Evolutionary conservation across 2,797 vertebrate genomes (phyloP), one percentile per base, ranked within the genome.

Genomic region (Gallirallus australis): DNA sequence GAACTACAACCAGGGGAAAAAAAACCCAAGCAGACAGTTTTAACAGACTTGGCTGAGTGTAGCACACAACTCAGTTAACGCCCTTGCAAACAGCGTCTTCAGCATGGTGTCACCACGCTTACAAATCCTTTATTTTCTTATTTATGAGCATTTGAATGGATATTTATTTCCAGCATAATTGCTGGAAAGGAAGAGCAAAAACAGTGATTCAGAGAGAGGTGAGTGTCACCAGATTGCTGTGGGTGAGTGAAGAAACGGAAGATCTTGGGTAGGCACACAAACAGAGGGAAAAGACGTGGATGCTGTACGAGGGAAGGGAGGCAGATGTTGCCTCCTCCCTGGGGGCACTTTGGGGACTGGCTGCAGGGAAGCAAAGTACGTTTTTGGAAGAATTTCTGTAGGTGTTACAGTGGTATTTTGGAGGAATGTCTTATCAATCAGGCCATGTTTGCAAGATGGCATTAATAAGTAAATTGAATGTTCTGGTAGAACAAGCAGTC

Each of bases 61-160:
- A 91, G 24, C 54, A 70, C 33, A 42, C 19, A 48, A 57, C 79
- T 86, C 45, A 68, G 39, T 50, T 50, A 76, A 79, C 0, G 0
- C 70, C n/a, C 33, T 87, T 53, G 28, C 50, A 80, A 70, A 80
- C 31, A 50, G 57, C 84, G 61, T 68, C 50, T 90, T 84, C 71
- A 68, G 13, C 11, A 2, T 27, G 37, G 25, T 5, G 11, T 85
- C 40, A 39, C 48, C 33, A 57, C 14, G 12, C 91, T 94, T 92
- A 83, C 63, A 66, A 90, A 33, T 9, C 8, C 40, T 90, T 81
- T 53, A 47, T 86, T 88, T 89, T 70, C 50, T 80, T 82, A 54
- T 47, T 82, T 90, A 77, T 61, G 21, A 61, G 23, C 7, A 82
- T 54, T 80, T 72, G 60, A 86, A 69, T 53, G 18, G 9, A 40